Evolutionary conservation across 2,797 vertebrate genomes (phyloP).

Genomic region (Melanotaenia boesemani): DNA sequence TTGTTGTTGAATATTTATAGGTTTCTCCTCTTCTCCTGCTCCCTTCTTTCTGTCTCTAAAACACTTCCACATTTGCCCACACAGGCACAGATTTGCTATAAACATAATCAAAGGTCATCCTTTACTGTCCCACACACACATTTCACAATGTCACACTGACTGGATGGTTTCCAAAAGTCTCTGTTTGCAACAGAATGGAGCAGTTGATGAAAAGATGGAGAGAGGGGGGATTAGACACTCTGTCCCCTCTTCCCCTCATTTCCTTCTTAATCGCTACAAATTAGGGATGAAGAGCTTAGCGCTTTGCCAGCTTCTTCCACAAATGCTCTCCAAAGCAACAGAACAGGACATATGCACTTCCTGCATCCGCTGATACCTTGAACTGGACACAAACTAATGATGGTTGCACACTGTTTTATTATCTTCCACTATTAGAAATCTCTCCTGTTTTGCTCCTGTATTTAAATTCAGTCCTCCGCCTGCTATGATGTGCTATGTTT

Average conservation of each 20-base stretch:
- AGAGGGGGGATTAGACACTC: constrained; percentile 56
- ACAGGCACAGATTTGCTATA: background rate
- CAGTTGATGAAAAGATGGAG: constrained; percentile 51
- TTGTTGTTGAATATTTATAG: constrained; percentile 75
- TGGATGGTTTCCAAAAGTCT: constrained; percentile 36
- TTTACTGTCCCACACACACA: constrained; percentile 7
- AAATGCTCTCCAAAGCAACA: constrained; percentile 1
- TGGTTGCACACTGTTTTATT: constrained; percentile 6
- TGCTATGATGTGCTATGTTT: constrained; percentile 10
- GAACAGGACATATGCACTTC: constrained; percentile 1
- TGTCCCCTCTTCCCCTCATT: constrained; percentile 66
- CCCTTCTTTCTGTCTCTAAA: constrained; percentile 33
- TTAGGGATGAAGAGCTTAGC: constrained; percentile 74
- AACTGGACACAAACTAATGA: background rate
- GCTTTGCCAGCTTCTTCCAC: constrained; percentile 21
- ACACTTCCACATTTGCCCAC: constrained; percentile 41
- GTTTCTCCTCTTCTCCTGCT: constrained; percentile 16
- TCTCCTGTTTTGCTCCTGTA: constrained; percentile 19
- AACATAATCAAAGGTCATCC: background rate
- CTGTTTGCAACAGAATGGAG: constrained; percentile 26
- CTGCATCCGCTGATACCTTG: constrained; percentile 5
- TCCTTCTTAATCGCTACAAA: constrained; percentile 71
- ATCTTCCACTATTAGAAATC: constrained; percentile 14
- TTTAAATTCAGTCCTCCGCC: constrained; percentile 53
- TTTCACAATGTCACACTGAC: constrained; percentile 30